A percentile compares a stretch with the other conserved stretches of the same genome.
These are phyloP conservation scores for Heliconius congener DNA, from an alignment of 1,140 invertebrate genomes.

Conservation along the genomic window DNA sequence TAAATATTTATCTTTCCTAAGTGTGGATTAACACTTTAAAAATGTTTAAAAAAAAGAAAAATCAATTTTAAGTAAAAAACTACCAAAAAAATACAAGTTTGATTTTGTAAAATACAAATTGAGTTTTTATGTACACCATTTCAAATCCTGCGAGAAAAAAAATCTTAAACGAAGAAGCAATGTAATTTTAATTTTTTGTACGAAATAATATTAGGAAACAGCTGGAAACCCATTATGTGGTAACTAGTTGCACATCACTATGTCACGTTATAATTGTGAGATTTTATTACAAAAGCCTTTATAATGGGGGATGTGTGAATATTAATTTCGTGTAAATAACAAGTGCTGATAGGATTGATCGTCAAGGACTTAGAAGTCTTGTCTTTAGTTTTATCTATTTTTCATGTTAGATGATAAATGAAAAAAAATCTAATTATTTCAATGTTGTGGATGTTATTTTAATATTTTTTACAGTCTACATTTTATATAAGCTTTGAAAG, in stretches of 20 bases:
- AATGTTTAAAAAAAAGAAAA: too few species aligned
- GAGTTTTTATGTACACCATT: neutral
- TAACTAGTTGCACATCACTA: constrained; percentile 25
- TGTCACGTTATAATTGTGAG: constrained; percentile 25
- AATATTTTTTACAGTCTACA: too few species aligned
- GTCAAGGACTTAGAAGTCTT: too few species aligned
- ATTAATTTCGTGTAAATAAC: neutral
- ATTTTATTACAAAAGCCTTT: constrained; percentile 15
- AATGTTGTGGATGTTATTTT: too few species aligned
- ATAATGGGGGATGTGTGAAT: constrained; percentile 8
- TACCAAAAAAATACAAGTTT: neutral
- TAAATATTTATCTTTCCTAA: too few species aligned
- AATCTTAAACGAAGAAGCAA: neutral
- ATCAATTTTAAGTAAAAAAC: neutral
- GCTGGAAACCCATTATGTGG: constrained; percentile 15
- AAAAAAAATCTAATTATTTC: too few species aligned
- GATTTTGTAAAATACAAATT: too few species aligned
- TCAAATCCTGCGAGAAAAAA: neutral
- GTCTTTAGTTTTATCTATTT: too few species aligned
- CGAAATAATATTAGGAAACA: constrained; percentile 9
- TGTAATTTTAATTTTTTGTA: neutral
- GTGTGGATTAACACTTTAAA: too few species aligned
- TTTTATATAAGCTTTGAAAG: too few species aligned
- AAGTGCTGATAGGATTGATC: neutral
- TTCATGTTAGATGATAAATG: too few species aligned